Base-by-base conservation (phyloP, 1,140 invertebrate genomes). In the Drosophila biarmipes region DNA sequence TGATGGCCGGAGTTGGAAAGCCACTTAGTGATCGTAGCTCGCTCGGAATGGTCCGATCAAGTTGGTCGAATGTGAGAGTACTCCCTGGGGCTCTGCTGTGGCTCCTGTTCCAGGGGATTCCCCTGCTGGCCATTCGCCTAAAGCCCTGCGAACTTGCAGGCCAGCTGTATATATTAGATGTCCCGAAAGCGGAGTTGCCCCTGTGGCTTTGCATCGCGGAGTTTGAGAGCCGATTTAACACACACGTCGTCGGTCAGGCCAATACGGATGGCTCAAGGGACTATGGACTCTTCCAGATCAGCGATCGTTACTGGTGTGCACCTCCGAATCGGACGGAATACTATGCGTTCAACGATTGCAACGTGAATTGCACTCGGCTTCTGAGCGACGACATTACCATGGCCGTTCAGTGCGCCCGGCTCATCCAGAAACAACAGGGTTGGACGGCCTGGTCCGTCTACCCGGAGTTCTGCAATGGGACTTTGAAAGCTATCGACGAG, bases 381-480 rank as follows among this genome's bases (percentile, higher is more conserved):
- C 38, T 92, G 14, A 68, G 31, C 31, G 80, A 92, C 61, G 78
- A 92, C 64, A 92, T 92, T n/a, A 91, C 89, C 2, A 63, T 49
- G 51, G 69, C 91, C 12, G 81, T 92, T 2, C 61, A 61, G 6
- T 92, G 91, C 81, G 91, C 91, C 0, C 51, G 61, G 4, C 64
- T 73, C 17, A 90, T 92, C 56, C 76, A 51, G 27, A 73, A 40
- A 17, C 81, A 87, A 6, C 91, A 93, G 93, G 95, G 95, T 11
- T 96, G 95, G 92, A 93, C 94, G 6, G 95, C 95, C 11, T 96
- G 96, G 96, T 93, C 93, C 0, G 95, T 95, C 0, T 96, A 95
- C 68, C 90, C 73, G 6, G 76, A 84, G 14, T 92, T 93, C 64
- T 94, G 94, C 57, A 90, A 90, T 51, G 63, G 72, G 3, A 90